A percentile compares a stretch with the other conserved stretches of the same genome.
Conservation (phyloP, 2,888 invertebrate species). For the Salpingus planirostris region DNA sequence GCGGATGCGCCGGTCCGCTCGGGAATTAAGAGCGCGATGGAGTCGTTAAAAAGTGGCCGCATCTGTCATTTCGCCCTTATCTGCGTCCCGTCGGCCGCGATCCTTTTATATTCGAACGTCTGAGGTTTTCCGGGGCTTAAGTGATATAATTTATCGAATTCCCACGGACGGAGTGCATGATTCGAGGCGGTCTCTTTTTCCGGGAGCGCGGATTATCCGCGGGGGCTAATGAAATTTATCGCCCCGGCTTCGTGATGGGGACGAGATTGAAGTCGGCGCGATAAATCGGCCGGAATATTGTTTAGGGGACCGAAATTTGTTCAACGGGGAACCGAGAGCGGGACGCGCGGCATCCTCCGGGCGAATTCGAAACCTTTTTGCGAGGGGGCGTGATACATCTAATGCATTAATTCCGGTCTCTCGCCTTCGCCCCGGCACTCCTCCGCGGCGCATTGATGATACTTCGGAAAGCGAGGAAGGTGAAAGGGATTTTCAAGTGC, state of each 20-base stretch:
- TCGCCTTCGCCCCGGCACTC: slow-evolving; percentile 16
- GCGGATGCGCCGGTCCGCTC: too few species aligned
- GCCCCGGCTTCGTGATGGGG: slow-evolving; percentile 8
- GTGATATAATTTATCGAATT: too few species aligned
- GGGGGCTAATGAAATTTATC: slow-evolving; percentile 1
- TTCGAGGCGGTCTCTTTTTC: too few species aligned
- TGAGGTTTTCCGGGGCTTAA: too few species aligned
- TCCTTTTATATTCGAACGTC: too few species aligned
- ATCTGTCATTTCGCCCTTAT: too few species aligned
- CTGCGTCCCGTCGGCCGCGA: too few species aligned
- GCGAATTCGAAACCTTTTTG: slow-evolving; percentile 16
- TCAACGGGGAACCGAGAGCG: slow-evolving; percentile 14
- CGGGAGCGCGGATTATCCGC: neutral
- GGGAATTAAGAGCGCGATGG: too few species aligned
- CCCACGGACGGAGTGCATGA: too few species aligned
- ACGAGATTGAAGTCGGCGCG: slow-evolving; percentile 14
- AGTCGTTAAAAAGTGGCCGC: too few species aligned
- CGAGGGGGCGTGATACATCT: slow-evolving; percentile 15
- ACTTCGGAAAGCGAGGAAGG: slow-evolving; percentile 15
- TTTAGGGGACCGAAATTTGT: slow-evolving; percentile 15
- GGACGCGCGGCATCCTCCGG: slow-evolving; percentile 16
- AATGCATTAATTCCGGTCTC: slow-evolving; percentile 20
- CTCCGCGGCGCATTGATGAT: slow-evolving; percentile 17
- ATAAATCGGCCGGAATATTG: slow-evolving; percentile 19
- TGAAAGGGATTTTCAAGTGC: slow-evolving; percentile 14